Evolutionary conservation across 1,140 invertebrate species (phyloP).

Genomic region (Agrypnia vestita): DNA sequence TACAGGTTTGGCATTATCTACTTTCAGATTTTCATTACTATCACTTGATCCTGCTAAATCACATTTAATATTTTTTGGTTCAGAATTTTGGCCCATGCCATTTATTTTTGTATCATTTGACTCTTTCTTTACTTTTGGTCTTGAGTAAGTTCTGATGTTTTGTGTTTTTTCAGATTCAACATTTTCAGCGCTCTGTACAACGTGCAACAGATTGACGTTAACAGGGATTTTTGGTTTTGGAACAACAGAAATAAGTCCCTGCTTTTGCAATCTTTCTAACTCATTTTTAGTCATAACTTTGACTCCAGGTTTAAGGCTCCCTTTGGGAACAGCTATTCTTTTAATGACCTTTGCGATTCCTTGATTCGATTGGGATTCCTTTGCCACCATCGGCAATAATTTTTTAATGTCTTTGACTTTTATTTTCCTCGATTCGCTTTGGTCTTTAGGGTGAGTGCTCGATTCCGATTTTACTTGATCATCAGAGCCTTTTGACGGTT

Average conservation of each 20-base stretch:
- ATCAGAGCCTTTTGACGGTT: not conserved
- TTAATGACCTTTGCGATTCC: too few relatives aligned
- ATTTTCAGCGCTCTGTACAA: not conserved
- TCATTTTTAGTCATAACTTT: constrained; percentile 63
- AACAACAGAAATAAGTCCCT: constrained; percentile 67
- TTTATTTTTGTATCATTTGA: not conserved
- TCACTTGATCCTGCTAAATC: not conserved
- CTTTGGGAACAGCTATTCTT: constrained; percentile 62
- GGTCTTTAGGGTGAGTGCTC: not conserved
- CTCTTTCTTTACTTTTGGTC: not conserved
- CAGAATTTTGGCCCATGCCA: not conserved
- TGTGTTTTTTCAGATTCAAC: not conserved
- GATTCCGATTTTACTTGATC: not conserved
- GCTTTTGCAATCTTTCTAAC: constrained; percentile 68
- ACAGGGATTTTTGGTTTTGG: constrained; percentile 25
- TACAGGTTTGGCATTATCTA: not conserved
- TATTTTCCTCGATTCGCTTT: not conserved
- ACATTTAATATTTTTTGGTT: too few relatives aligned
- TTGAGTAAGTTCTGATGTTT: constrained; percentile 1
- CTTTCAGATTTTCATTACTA: not conserved
- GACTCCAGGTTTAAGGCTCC: constrained; percentile 53
- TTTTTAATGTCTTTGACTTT: not conserved
- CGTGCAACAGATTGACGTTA: not conserved
- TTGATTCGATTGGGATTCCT: too few relatives aligned
- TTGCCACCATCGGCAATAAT: not conserved